These are phyloP conservation scores for Ciconia maguari DNA, from an alignment of 2,113 vertebrate genomes.

Conservation along the genomic window DNA sequence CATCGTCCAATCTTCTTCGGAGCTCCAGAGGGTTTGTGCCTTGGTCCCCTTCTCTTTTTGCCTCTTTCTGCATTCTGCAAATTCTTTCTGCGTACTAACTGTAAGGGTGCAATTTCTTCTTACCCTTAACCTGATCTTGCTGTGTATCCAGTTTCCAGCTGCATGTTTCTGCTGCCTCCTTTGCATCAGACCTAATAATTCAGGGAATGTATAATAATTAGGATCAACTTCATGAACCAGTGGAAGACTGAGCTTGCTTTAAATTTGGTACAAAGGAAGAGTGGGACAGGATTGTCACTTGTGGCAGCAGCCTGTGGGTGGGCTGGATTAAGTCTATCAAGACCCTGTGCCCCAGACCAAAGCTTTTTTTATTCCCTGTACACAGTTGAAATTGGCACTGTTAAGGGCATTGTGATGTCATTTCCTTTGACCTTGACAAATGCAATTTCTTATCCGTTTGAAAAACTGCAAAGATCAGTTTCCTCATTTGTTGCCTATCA, in stretches of 20 bases:
- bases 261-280: not conserved
- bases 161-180: not conserved
- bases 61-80: not conserved
- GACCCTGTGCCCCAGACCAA: not conserved
- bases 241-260: not conserved
- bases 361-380: not conserved
- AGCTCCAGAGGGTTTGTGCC: not conserved
- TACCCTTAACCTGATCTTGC: not conserved
- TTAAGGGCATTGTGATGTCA: not conserved
- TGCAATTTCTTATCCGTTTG: not conserved
- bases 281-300: not conserved
- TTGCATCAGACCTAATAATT: not conserved
- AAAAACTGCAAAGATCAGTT: not conserved
- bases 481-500: not conserved
- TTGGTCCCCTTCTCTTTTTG: not conserved
- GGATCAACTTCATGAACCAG: not conserved
- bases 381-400: not conserved
- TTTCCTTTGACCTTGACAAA: not conserved
- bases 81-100: not conserved
- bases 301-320: not conserved
- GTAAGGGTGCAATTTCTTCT: not conserved
- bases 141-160: not conserved
- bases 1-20: not conserved
- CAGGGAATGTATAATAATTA: not conserved
- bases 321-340: not conserved